A percentile compares a stretch with the other conserved stretches of the same genome.
These are phyloP conservation scores for Etia nguti DNA, from an alignment of 2,113 vertebrate genomes.

Conservation along the genomic window DNA sequence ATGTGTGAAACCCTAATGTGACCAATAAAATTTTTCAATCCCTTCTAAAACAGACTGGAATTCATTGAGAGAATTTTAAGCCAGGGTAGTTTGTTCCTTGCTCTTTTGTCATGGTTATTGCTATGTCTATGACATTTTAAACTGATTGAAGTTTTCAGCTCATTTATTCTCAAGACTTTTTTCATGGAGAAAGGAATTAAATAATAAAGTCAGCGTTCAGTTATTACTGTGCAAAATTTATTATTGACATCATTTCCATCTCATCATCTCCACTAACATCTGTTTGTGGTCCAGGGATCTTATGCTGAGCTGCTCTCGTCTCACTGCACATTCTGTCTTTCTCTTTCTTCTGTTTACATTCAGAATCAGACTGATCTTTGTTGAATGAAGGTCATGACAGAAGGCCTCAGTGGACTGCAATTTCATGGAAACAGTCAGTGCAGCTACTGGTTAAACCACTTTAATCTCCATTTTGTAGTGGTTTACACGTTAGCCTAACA, in stretches of 20 bases:
- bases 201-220: not conserved
- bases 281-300: not conserved
- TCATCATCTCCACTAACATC: not conserved
- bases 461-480: not conserved
- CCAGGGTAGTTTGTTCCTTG: not conserved
- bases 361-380: not conserved
- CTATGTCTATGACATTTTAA: not conserved
- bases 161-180: not conserved
- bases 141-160: not conserved
- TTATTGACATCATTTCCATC: not conserved
- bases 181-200: not conserved
- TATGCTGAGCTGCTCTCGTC: not conserved
- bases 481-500: not conserved
- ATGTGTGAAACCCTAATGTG: not conserved
- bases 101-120: fast-evolving
- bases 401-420: not conserved
- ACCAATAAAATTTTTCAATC: not conserved
- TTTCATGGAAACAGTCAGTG: not conserved
- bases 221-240: not conserved
- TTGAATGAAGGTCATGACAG: not conserved
- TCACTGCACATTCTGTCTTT: not conserved
- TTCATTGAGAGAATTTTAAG: not conserved
- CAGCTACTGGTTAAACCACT: not conserved
- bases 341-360: not conserved
- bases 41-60: not conserved